These are phyloP conservation scores for Ophion costatus DNA, from an alignment of 2,888 invertebrate species.

Conservation along the genomic window DNA sequence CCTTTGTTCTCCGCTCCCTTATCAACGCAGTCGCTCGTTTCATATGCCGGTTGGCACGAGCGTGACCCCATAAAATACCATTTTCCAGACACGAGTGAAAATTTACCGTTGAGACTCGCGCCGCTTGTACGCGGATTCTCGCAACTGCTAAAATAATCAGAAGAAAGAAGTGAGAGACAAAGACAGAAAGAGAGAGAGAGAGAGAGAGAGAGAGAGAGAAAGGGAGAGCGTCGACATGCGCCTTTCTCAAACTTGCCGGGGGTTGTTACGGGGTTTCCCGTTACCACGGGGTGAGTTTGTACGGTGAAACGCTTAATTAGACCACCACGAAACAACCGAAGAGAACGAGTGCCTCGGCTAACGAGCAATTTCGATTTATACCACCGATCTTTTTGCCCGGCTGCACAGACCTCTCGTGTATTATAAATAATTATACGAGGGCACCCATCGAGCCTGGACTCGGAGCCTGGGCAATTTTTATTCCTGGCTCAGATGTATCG, in stretches of 20 bases:
- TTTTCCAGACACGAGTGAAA: conserved; percentile 8
- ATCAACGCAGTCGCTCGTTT: neutral
- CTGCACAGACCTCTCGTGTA: conserved; percentile 3
- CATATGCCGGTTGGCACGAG: neutral
- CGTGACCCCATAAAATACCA: conserved; percentile 2
- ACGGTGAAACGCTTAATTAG: conserved; percentile 64
- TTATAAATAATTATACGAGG: conserved; percentile 11
- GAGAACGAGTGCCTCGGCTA: conserved; percentile 57
- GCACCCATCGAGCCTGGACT: neutral
- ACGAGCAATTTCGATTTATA: conserved; percentile 63
- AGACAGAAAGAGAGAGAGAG: too few species aligned
- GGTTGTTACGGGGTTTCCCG: conserved; percentile 40
- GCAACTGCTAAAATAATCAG: neutral
- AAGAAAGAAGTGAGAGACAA: neutral
- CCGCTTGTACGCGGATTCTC: neutral
- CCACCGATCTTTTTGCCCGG: conserved; percentile 10
- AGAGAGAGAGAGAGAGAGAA: neutral
- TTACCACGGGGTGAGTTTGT: conserved; percentile 33
- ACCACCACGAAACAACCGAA: conserved; percentile 45
- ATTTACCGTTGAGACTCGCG: neutral
- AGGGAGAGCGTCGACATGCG: conserved; percentile 12
- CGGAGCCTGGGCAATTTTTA: neutral
- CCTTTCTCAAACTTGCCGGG: conserved; percentile 16
- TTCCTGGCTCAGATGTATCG: neutral
- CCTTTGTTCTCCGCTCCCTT: neutral